These are phyloP conservation scores for Tringa solitaria DNA, from an alignment of 2,113 vertebrate genomes.

Conservation along the genomic window DNA sequence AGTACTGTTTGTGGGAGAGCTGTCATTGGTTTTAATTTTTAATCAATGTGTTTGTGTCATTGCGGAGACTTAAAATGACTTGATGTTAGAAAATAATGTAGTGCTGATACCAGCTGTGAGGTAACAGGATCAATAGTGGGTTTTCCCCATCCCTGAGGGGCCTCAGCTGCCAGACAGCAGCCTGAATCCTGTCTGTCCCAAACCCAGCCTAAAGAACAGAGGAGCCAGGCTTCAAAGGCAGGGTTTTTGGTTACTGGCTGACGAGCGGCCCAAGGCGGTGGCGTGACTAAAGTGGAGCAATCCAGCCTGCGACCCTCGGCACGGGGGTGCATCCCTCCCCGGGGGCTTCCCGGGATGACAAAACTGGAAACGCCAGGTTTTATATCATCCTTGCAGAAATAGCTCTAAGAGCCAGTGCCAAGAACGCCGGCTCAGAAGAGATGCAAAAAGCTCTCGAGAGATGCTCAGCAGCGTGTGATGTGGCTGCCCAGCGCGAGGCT, in stretches of 20 bases:
- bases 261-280: background rate
- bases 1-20: slow-evolving; percentile 42
- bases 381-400: background rate
- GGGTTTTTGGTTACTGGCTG: background rate
- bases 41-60: slow-evolving; percentile 49
- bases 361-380: background rate
- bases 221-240: background rate
- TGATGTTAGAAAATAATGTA: background rate
- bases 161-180: background rate
- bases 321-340: background rate
- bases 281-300: rapidly evolving
- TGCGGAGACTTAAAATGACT: background rate
- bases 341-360: background rate
- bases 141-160: background rate
- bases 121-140: background rate
- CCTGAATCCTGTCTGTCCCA: background rate
- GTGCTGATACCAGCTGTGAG: background rate
- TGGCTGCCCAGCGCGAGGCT: background rate
- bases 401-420: background rate
- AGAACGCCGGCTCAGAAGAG: background rate
- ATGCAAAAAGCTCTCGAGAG: background rate
- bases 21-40: slow-evolving; percentile 57
- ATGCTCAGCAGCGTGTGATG: background rate
- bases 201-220: background rate
- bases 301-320: background rate